Conservation (phyloP, 2,113 vertebrate species). For the Lycaon pictus region DNA sequence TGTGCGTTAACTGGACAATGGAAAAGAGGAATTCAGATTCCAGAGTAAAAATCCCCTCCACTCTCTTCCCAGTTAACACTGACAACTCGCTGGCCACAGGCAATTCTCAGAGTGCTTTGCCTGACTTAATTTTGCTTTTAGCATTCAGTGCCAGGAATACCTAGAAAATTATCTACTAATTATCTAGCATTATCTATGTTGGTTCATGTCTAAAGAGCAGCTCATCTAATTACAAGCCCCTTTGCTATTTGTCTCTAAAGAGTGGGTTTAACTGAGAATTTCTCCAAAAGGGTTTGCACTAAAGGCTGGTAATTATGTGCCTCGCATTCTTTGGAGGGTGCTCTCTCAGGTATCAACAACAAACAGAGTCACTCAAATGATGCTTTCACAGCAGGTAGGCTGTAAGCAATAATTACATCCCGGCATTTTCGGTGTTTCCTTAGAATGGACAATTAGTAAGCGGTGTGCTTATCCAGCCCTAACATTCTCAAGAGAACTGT, state of each 20-base stretch:
- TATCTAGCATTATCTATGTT: conserved; percentile 93
- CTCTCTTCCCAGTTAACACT: conserved; percentile 81
- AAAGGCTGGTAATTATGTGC: conserved; percentile 93
- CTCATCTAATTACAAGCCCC: conserved; percentile 91
- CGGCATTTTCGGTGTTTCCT: not conserved
- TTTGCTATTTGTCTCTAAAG: conserved; percentile 88
- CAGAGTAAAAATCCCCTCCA: not conserved
- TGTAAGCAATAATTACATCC: conserved; percentile 68
- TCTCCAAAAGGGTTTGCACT: conserved; percentile 92
- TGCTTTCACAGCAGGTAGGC: conserved; percentile 76
- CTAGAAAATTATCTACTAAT: conserved; percentile 94
- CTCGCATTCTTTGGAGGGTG: conserved; percentile 89
- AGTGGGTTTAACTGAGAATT: conserved; percentile 88
- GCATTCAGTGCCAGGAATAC: conserved; percentile 90
- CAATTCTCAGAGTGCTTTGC: conserved; percentile 86
- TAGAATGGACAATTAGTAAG: conserved; percentile 70
- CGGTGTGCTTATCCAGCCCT: not conserved
- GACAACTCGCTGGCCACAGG: conserved; percentile 85
- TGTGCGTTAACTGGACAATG: not conserved
- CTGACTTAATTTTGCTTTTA: conserved; percentile 87
- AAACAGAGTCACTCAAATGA: conserved; percentile 67
- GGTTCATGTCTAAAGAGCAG: conserved; percentile 91
- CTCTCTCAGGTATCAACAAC: conserved; percentile 80
- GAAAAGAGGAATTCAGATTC: conserved; percentile 28
- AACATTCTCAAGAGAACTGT: not conserved